Conservation (phyloP, 2,113 vertebrate species). For the Elephas maximus region DNA sequence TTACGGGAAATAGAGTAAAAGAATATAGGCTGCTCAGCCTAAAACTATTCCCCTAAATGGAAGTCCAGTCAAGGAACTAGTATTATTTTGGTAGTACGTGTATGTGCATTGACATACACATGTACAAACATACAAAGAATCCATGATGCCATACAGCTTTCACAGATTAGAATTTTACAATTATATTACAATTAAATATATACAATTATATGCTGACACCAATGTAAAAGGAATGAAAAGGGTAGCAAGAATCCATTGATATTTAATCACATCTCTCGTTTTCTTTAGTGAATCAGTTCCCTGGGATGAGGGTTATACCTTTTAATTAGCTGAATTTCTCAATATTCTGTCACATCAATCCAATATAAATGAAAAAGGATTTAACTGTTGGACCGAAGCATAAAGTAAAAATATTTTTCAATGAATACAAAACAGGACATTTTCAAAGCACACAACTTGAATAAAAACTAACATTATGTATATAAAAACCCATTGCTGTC, state of each 20-base stretch:
- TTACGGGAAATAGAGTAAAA: not conserved
- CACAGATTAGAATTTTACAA: not conserved
- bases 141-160: not conserved
- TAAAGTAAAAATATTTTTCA: not conserved
- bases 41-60: not conserved
- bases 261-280: constrained; percentile 31
- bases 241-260: not conserved
- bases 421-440: not conserved
- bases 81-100: not conserved
- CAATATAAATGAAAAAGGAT: not conserved
- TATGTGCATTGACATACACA: not conserved
- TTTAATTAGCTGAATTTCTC: constrained; percentile 44
- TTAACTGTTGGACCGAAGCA: not conserved
- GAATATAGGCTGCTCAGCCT: not conserved
- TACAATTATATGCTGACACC: not conserved
- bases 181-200: too few species aligned
- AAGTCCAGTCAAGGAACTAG: not conserved
- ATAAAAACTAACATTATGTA: not conserved
- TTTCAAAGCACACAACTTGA: not conserved
- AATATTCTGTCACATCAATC: constrained; percentile 14
- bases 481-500: not conserved
- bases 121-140: not conserved
- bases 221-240: not conserved
- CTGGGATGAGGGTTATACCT: not conserved
- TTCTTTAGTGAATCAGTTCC: constrained; percentile 3